Evolutionary conservation across 2,888 invertebrate species (phyloP).

Genomic region (Arrhopalites spinosus): DNA sequence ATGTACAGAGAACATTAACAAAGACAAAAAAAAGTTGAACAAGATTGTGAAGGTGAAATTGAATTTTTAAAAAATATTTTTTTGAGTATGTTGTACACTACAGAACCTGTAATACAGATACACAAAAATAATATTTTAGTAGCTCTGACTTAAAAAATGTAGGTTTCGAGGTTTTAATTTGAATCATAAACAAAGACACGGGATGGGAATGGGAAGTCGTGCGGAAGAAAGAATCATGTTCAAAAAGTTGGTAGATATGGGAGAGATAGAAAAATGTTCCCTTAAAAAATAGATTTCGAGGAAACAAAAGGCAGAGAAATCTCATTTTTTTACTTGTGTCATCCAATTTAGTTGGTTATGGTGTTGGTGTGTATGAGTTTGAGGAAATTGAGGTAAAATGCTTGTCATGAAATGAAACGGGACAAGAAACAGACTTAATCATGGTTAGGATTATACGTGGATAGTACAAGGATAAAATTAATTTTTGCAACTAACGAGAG

Average conservation of each 20-base stretch:
- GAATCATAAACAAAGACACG: slow-evolving; percentile 17
- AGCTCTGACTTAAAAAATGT: background rate
- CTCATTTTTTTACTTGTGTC: background rate
- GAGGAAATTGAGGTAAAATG: slow-evolving; percentile 19
- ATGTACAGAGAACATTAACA: too few species aligned
- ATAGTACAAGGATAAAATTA: too few species aligned
- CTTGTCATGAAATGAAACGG: background rate
- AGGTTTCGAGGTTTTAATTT: slow-evolving; percentile 7
- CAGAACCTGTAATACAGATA: too few species aligned
- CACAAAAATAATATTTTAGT: too few species aligned
- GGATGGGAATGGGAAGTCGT: slow-evolving; percentile 14
- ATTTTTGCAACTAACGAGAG: background rate
- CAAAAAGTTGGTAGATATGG: background rate
- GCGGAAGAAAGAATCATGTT: slow-evolving; percentile 1
- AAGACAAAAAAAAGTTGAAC: too few species aligned
- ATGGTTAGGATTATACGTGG: too few species aligned
- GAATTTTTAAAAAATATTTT: too few species aligned
- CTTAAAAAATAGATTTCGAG: background rate
- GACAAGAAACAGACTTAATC: background rate
- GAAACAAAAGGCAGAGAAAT: background rate
- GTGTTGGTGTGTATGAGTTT: too few species aligned
- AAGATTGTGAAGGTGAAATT: too few species aligned
- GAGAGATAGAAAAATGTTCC: too few species aligned
- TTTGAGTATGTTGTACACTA: too few species aligned
- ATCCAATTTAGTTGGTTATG: slow-evolving; percentile 10